A percentile compares a stretch with the other conserved stretches of the same genome.
phyloP scores from a whole-genome alignment of 2,113 vertebrate species.

The Clupea harengus region DNA sequence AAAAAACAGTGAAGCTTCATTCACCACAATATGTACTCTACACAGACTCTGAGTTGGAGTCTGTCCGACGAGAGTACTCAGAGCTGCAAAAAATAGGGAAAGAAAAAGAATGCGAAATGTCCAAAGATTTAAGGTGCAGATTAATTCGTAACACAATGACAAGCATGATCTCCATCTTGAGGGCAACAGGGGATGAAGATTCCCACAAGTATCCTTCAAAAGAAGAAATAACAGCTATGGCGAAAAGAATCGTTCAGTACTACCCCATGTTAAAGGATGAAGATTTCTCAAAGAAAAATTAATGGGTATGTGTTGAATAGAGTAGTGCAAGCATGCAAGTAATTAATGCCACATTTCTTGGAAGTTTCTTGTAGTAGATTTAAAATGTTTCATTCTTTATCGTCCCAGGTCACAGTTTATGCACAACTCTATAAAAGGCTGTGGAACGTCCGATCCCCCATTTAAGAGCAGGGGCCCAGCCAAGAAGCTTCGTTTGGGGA shows the following conservation, averaged over 20 bases:
- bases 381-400: not conserved
- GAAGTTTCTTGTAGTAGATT: slow-evolving; percentile 1
- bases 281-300: not conserved
- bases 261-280: slow-evolving; percentile 31
- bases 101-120: slow-evolving; percentile 24
- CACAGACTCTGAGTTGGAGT: not conserved
- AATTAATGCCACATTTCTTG: not conserved
- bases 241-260: slow-evolving; percentile 19
- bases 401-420: slow-evolving; percentile 27
- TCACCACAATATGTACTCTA: slow-evolving; percentile 18
- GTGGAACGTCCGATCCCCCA: slow-evolving; percentile 24
- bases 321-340: not conserved
- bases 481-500: not conserved
- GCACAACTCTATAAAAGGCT: slow-evolving; percentile 26
- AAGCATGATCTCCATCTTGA: slow-evolving; percentile 16
- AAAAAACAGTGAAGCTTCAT: slow-evolving; percentile 30
- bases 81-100: slow-evolving; percentile 2
- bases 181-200: slow-evolving; percentile 21
- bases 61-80: not conserved
- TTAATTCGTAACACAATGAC: slow-evolving; percentile 34
- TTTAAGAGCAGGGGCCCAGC: not conserved
- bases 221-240: slow-evolving; percentile 23
- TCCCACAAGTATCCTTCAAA: slow-evolving; percentile 14
- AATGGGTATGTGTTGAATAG: slow-evolving; percentile 29
- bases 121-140: slow-evolving; percentile 30